Evolutionary conservation across 2,797 vertebrate genomes (phyloP).

Genomic region (Gallinago solitaria): DNA sequence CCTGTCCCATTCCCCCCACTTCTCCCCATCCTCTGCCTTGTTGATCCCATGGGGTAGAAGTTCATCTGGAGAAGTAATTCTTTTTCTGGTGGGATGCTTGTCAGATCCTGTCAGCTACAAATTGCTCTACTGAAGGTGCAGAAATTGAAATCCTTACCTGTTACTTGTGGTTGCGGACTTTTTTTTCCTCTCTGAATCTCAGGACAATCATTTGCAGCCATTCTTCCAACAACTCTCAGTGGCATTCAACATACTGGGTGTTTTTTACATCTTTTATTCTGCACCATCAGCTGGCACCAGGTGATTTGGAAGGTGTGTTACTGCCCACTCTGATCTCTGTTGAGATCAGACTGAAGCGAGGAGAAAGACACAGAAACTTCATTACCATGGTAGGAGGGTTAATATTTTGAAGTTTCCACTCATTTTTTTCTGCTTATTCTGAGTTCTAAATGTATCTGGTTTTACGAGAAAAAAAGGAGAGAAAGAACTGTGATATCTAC

Average conservation of each 20-base stretch:
- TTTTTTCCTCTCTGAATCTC: conserved; percentile 10
- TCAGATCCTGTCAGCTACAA: conserved; percentile 68
- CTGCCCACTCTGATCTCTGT: neutral
- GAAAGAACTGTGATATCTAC: neutral
- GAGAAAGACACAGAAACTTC: neutral
- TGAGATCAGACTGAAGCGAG: neutral
- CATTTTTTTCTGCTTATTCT: neutral
- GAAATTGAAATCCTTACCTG: conserved; percentile 64
- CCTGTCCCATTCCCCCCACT: neutral
- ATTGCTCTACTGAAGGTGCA: conserved; percentile 65
- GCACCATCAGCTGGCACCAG: neutral
- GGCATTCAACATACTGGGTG: neutral
- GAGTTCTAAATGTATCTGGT: neutral
- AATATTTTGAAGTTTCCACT: neutral
- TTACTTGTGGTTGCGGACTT: neutral
- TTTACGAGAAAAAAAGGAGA: neutral
- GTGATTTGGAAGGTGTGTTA: neutral
- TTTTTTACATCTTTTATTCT: conserved; percentile 5
- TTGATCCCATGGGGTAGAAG: conserved; percentile 42
- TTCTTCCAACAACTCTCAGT: neutral
- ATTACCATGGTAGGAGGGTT: neutral
- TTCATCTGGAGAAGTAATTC: conserved; percentile 51
- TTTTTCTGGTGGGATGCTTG: conserved; percentile 64
- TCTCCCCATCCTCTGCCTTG: conserved; percentile 9
- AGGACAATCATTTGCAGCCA: conserved; percentile 17